Evolutionary conservation across 2,113 vertebrate species (phyloP).

Genomic region (Bufo gargarizans): DNA sequence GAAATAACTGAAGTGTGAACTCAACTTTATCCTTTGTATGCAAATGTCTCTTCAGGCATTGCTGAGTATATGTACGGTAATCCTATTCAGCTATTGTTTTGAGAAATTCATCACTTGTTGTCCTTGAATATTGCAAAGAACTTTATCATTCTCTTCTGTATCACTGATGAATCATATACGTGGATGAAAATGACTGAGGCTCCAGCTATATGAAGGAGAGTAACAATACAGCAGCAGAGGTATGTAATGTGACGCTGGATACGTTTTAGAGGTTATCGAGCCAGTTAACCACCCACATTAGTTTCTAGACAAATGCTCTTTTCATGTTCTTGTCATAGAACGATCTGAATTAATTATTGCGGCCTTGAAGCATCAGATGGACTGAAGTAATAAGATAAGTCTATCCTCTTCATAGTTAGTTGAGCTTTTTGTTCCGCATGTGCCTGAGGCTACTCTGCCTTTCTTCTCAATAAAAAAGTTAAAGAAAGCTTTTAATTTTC

Average conservation of each 20-base stretch:
- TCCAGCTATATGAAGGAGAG: background rate
- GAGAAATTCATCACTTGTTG: background rate
- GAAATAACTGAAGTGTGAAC: too few species aligned
- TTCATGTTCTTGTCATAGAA: background rate
- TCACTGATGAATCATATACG: background rate
- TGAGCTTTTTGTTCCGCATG: background rate
- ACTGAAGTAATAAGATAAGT: background rate
- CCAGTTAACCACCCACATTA: background rate
- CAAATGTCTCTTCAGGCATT: too few species aligned
- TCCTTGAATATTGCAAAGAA: background rate
- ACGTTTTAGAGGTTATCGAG: background rate
- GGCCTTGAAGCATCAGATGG: background rate
- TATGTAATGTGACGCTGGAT: background rate
- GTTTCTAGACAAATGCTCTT: slow-evolving; percentile 6
- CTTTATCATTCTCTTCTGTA: background rate
- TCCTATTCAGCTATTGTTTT: background rate
- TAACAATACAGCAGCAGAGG: background rate
- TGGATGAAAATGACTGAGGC: background rate
- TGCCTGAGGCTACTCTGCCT: background rate
- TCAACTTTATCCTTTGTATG: too few species aligned
- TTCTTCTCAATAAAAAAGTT: background rate
- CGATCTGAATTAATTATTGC: background rate
- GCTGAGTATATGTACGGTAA: too few species aligned
- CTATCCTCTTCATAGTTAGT: background rate
- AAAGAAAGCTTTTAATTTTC: background rate